Evolutionary conservation across 1,140 invertebrate genomes (phyloP).

Genomic region (Bilobella aurantiaca): DNA sequence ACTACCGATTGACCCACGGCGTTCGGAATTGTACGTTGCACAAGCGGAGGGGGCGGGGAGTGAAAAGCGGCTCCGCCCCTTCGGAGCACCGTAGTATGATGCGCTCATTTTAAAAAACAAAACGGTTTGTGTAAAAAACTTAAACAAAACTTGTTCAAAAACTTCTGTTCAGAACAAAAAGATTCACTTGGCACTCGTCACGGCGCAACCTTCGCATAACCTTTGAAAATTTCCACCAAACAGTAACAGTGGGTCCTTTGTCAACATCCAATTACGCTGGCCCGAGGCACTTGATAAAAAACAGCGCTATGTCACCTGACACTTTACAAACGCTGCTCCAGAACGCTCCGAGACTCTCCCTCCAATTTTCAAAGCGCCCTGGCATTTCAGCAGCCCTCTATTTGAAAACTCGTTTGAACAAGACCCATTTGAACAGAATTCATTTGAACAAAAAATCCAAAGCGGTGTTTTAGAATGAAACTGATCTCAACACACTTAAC

Average conservation of each 20-base stretch:
- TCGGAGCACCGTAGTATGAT: slow-evolving; percentile 19
- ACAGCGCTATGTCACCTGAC: slow-evolving; percentile 18
- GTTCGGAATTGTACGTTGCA: no score
- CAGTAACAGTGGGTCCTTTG: background rate
- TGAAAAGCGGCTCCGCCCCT: slow-evolving; percentile 15
- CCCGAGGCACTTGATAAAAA: slow-evolving; percentile 33
- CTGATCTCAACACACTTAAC: no score
- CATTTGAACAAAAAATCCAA: no score
- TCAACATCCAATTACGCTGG: slow-evolving; percentile 5
- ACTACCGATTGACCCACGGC: no score
- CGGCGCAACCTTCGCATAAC: no score
- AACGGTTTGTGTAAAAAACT: background rate
- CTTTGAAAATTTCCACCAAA: no score
- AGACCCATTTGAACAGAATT: no score
- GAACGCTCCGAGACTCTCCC: slow-evolving; percentile 5
- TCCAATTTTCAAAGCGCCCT: slow-evolving; percentile 16
- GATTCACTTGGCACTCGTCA: no score
- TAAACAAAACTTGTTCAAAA: background rate
- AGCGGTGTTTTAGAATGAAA: no score
- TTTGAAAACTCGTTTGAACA: no score
- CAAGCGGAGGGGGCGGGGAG: background rate
- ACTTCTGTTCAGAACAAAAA: no score
- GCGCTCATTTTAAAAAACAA: background rate
- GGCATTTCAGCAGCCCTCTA: no score
- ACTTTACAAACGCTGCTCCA: slow-evolving; percentile 24